Base-by-base conservation (phyloP, 2,888 invertebrate genomes). In the Tromatobia lineatoria region DNA sequence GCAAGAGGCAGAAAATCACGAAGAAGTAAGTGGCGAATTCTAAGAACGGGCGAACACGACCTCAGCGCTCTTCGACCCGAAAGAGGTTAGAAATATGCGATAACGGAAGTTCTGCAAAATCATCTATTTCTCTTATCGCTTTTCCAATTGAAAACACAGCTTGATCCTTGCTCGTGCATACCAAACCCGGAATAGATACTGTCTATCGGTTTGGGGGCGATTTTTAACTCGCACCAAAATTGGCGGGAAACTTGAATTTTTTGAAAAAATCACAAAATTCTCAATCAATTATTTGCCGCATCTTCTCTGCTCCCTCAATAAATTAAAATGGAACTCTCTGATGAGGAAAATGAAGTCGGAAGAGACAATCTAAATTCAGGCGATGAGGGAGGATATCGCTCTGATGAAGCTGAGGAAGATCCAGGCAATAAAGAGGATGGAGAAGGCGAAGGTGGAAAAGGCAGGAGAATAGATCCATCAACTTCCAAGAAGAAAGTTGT, bases 401-500 rank as follows among this genome's bases (percentile, higher is more conserved):
- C 84, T 15, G 85, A 77, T 64, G 87, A 85, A 8, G 86, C 82
- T 50, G 67, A 85, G 15, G 77, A 85, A 38, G 80, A 86, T 20
- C 29, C 82, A 7, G 82, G 67, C 13, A 71, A 84, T 59, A 67
- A 81, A 2, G 83, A 74, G n/a, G 82, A 87, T 25, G 70, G 87
- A 64, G 75, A 86, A 25, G 70, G 87, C 61, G 73, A 83, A n/a
- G 81, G 86, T 1, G 82, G 88, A 1, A 74, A 90, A 0, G 92
- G 92, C 67, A 71, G 94, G 25, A 95, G 94, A 90, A 94, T 95
- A 0, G 91, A 92, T 86, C 91, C 91, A 4, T 90, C 93, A 54
- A 92, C 93, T 0, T 94, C 95, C 87, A 94, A 95, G 34, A 96
- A 95, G 87, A 94, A 95, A 66, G 94, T 95, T 0, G 93, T 95